phyloP scores from a whole-genome alignment of 2,797 vertebrate species.

The Periparus ater region DNA sequence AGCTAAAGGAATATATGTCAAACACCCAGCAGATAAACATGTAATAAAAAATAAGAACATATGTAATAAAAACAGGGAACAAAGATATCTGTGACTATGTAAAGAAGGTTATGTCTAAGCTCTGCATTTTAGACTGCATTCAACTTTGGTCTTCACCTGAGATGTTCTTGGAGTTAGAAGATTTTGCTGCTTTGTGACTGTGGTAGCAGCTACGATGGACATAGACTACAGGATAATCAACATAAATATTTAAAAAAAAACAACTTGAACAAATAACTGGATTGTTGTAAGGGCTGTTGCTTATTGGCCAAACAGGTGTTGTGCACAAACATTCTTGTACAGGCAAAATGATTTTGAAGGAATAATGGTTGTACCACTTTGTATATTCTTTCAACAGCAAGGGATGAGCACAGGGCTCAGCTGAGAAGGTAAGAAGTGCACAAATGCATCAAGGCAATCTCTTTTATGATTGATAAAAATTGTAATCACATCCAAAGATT shows the following conservation, averaged over 20 bases:
- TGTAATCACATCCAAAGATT: background rate
- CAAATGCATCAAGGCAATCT: background rate
- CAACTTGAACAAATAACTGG: background rate
- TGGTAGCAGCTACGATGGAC: background rate
- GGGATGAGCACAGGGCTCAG: background rate
- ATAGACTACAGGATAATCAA: background rate
- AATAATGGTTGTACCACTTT: background rate
- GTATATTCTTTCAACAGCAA: background rate
- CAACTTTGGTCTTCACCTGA: background rate
- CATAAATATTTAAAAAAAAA: background rate
- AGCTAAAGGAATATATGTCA: background rate
- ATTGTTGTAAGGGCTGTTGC: background rate
- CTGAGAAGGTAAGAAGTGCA: background rate
- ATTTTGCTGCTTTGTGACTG: background rate
- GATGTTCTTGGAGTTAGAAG: background rate
- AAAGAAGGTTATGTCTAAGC: background rate
- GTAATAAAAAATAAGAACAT: background rate
- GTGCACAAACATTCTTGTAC: background rate
- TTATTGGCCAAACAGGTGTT: background rate
- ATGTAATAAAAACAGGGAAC: background rate
- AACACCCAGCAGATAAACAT: background rate
- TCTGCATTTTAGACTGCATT: background rate
- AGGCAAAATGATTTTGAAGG: background rate
- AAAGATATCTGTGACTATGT: background rate
- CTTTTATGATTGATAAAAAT: background rate